Conservation (phyloP, 2,888 invertebrate species). For the Catonia carolina region DNA sequence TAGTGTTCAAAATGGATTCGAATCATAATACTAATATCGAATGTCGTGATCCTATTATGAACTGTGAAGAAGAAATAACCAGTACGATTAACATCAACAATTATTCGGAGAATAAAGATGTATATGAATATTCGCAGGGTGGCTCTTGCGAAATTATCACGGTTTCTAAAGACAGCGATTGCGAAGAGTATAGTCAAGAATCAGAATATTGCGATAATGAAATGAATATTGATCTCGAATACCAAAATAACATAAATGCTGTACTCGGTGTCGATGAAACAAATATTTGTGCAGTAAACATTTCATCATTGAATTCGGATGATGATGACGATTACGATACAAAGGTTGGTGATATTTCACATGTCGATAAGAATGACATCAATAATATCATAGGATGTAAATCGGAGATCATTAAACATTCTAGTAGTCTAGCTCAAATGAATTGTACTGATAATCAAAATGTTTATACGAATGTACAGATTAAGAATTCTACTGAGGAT, state of each 20-base stretch:
- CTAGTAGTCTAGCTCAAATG: too few relatives aligned
- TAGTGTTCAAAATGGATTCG: slow-evolving; percentile 15
- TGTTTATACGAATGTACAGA: too few relatives aligned
- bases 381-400: too few relatives aligned
- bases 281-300: slow-evolving; percentile 19
- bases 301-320: slow-evolving; percentile 20
- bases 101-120: slow-evolving; percentile 11
- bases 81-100: slow-evolving; percentile 1
- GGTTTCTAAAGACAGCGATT: slow-evolving; percentile 22
- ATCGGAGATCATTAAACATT: too few relatives aligned
- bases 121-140: slow-evolving; percentile 17
- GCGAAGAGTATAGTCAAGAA: slow-evolving; percentile 24
- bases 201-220: slow-evolving; percentile 5
- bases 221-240: slow-evolving; percentile 10
- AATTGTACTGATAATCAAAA: too few relatives aligned
- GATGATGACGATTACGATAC: slow-evolving; percentile 12
- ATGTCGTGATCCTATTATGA: slow-evolving; percentile 16
- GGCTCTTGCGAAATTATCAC: slow-evolving; percentile 24
- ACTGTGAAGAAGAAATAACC: slow-evolving; percentile 13
- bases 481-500: too few relatives aligned
- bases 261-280: slow-evolving; percentile 22
- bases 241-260: slow-evolving; percentile 20
- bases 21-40: slow-evolving; percentile 10
- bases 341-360: too few relatives aligned
- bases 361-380: too few relatives aligned